These are phyloP conservation scores for Hoplodrina blanda DNA, from an alignment of 2,888 invertebrate species.

Conservation along the genomic window DNA sequence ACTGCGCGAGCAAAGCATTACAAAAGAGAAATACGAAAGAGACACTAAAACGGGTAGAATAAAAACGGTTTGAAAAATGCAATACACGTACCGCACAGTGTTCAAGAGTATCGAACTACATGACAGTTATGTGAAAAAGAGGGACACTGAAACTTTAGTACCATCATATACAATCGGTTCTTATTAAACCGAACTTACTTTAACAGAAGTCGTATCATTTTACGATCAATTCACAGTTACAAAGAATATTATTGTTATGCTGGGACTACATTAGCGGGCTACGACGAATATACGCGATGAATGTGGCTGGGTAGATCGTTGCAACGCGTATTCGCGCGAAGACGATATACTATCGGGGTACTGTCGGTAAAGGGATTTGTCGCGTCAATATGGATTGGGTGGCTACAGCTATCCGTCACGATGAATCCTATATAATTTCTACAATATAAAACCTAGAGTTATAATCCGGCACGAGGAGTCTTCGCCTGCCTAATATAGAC, in stretches of 20 bases:
- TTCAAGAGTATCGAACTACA: constrained; percentile 7
- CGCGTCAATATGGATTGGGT: too few relatives aligned
- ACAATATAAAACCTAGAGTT: too few relatives aligned
- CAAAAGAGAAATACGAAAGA: constrained; percentile 9
- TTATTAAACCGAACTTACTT: constrained; percentile 18
- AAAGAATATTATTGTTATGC: constrained; percentile 33
- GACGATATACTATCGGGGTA: too few relatives aligned
- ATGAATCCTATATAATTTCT: too few relatives aligned
- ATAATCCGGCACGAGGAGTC: too few relatives aligned
- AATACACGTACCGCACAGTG: background rate
- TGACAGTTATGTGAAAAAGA: constrained; percentile 18
- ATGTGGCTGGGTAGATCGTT: too few relatives aligned
- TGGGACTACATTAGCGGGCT: too few relatives aligned
- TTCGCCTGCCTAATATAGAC: too few relatives aligned
- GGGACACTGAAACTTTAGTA: background rate
- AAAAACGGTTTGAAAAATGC: constrained; percentile 18
- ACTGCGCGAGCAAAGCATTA: background rate
- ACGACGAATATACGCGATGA: too few relatives aligned
- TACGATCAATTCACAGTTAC: constrained; percentile 39
- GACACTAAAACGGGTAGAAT: background rate
- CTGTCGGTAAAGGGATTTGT: too few relatives aligned
- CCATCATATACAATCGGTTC: constrained; percentile 8
- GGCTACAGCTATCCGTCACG: too few relatives aligned
- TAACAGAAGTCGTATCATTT: constrained; percentile 40
- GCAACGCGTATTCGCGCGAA: too few relatives aligned